Evolutionary conservation across 2,113 vertebrate genomes (phyloP), one percentile per base, ranked within the genome.

Genomic region (Antidorcas marsupialis): DNA sequence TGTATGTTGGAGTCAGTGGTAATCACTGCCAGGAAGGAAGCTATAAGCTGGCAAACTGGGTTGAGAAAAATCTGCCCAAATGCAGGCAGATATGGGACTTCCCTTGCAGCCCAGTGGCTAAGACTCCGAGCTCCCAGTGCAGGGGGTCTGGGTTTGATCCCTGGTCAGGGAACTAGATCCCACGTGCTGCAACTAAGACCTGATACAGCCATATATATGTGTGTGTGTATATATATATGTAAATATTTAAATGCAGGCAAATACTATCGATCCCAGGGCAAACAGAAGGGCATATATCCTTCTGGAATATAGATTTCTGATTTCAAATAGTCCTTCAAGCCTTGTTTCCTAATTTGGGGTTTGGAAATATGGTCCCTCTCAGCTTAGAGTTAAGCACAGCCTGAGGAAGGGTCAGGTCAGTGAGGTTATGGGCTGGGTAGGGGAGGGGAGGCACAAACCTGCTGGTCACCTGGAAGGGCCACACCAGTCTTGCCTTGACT

Each of bases 21-120:
- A 67, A 47, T 74, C 59, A 5, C 43, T 71, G n/a, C 83, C 47
- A 91, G 52, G n/a, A 30, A 71, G 67, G 67, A 89, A 86, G 39
- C 47, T 88, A 12, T 53, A 47, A 39, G 47, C 3, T 53, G 50
- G 59, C 52, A 82, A 74, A 74, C 1, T 33, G 76, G 64, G 25
- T 52, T 27, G 47, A 86, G 92, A 67, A 96, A 79, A 85, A 59
- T 57, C 76, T 57, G 86, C 64, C 94, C 79, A 84, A 81, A 88
- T 74, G 64, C 47, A 82, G 57, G 27, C 36, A 50, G 39, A 15
- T 45, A 76, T 43, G 71, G 71, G 23, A 43, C 71, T 43, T 76
- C 6, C 36, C 71, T 76, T 27, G 36, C 6, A 27, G 71, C 23
- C 71, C 71, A 14, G 71, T 43, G 71, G 71, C 36, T 76, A 43